Evolutionary conservation across 2,797 vertebrate genomes (phyloP), one percentile per base, ranked within the genome.

Genomic region (Neosalanx taihuensis): DNA sequence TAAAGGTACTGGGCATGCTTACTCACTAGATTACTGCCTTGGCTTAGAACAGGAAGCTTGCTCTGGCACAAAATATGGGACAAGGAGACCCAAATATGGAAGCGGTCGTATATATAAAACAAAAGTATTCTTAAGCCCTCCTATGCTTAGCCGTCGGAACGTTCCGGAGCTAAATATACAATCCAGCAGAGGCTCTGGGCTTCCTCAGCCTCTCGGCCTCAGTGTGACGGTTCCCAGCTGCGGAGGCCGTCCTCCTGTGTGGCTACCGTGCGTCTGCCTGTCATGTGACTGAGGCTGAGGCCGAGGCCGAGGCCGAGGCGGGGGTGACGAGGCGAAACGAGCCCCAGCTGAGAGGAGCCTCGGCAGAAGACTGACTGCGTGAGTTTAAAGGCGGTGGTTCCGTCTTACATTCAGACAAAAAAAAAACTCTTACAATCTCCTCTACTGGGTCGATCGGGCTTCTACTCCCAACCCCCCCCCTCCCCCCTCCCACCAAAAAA

Each of bases 21-120:
- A 37, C 31, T 59, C 57, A 69, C 64, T 62, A 58, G 35, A 66
- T 20, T 70, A n/a, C 76, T 75, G 76, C 72, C 58, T 7, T 3
- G 57, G 60, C 13, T 59, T 63, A 67, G 67, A 71, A 72, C 69
- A 5, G 71, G 59, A 69, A 62, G 72, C 65, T 67, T 17, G 61
- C 74, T 65, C 76, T 53, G 63, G 76, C 70, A 53, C 68, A 76
- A 74, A 12, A 81, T 71, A 53, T 75, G 74, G 76, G 71, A 83
- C 80, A 81, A 77, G 72, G 67, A 10, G 66, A 71, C 77, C 84
- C 79, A 84, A 87, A 86, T 79, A 86, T 75, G 82, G 88, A 84
- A 78, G 75, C 6, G 75, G 77, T 76, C 82, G 10, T n/a, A n/a
- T n/a, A 79, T 86, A 85, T 79, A 80, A 87, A 87, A 85, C 81